Percentiles rank a stretch among this genome's conserved stretches.
Evolutionary conservation across 2,797 vertebrate genomes (phyloP).

Genomic region (Sebastes oblongus): DNA sequence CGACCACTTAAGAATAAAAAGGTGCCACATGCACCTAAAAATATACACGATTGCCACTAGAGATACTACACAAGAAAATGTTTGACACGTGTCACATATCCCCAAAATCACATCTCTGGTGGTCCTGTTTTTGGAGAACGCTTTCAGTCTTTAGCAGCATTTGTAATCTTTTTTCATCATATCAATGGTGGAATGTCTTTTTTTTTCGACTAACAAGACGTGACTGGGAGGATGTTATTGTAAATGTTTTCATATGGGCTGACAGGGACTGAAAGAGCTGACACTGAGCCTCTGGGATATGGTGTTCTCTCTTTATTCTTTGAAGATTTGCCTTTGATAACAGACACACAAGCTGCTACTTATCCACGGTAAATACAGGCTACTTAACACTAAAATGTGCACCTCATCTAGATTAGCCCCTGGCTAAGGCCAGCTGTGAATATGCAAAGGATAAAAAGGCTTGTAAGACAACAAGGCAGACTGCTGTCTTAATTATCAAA

Average conservation of each 20-base stretch:
- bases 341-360: slow-evolving; percentile 12
- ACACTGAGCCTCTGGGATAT: slow-evolving; percentile 49
- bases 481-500: neutral
- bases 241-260: slow-evolving; percentile 27
- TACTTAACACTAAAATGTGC: slow-evolving; percentile 20
- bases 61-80: slow-evolving; percentile 16
- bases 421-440: neutral
- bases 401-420: slow-evolving; percentile 10
- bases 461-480: neutral
- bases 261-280: slow-evolving; percentile 37
- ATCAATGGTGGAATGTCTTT: slow-evolving; percentile 1
- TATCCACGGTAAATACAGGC: slow-evolving; percentile 26
- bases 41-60: slow-evolving; percentile 40
- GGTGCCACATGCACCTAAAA: slow-evolving; percentile 46
- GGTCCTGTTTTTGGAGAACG: slow-evolving; percentile 11
- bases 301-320: slow-evolving; percentile 41
- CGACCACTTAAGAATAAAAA: slow-evolving; percentile 15
- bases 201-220: neutral
- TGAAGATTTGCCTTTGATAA: slow-evolving; percentile 61
- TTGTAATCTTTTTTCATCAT: slow-evolving; percentile 1
- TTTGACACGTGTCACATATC: slow-evolving; percentile 36
- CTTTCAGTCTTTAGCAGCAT: slow-evolving; percentile 17
- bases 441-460: neutral
- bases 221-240: slow-evolving; percentile 27
- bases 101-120: slow-evolving; percentile 22